These are phyloP conservation scores for Alexandromys fortis DNA, from an alignment of 2,113 vertebrate genomes.

Conservation along the genomic window DNA sequence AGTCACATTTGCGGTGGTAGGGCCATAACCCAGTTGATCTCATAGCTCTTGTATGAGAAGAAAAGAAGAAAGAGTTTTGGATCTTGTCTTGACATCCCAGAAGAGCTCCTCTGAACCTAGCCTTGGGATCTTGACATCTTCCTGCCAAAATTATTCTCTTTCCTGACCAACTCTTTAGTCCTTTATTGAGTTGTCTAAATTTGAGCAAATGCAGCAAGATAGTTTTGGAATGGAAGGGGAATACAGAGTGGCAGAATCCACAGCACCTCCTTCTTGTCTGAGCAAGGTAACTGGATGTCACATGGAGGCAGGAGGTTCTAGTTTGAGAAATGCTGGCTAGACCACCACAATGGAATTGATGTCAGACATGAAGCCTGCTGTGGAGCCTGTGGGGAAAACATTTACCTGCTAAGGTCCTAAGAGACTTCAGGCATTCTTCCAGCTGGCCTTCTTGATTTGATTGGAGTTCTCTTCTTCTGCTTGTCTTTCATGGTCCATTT, in stretches of 20 bases:
- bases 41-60: slow-evolving; percentile 26
- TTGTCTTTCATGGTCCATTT: slow-evolving; percentile 6
- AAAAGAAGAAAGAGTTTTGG: slow-evolving; percentile 29
- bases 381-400: slow-evolving; percentile 3
- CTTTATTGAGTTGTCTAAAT: not conserved
- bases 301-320: not conserved
- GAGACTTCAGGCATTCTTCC: not conserved
- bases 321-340: not conserved
- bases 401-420: not conserved
- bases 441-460: not conserved
- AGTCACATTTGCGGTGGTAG: not conserved
- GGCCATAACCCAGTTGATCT: not conserved
- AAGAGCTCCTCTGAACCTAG: slow-evolving; percentile 29
- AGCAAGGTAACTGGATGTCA: slow-evolving; percentile 1
- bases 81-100: not conserved
- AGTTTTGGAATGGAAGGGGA: not conserved
- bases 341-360: slow-evolving; percentile 7
- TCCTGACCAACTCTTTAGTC: not conserved
- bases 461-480: not conserved
- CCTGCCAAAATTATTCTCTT: slow-evolving; percentile 37
- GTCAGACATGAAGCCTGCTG: not conserved
- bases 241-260: not conserved
- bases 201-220: slow-evolving; percentile 29
- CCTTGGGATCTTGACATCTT: slow-evolving; percentile 20
- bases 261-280: not conserved